Evolutionary conservation across 2,113 vertebrate species (phyloP), one percentile per base, ranked within the genome.

Genomic region (Seriola aureovittata): DNA sequence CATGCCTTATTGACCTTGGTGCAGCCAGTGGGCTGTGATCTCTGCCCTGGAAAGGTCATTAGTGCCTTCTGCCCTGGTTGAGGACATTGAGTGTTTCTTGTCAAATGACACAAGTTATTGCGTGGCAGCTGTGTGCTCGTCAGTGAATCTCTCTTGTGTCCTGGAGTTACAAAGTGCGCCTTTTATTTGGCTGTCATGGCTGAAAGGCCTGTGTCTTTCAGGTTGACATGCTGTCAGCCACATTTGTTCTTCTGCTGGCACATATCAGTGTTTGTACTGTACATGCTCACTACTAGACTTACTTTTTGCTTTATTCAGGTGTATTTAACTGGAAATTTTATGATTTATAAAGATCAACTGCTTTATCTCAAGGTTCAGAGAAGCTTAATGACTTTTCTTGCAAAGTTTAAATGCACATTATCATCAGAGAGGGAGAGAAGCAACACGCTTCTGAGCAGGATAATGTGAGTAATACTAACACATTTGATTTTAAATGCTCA

Each of bases 11-110:
- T 86, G 82, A 92, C 85, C 85, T 64, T 23, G 66, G 21, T 63
- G 76, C 75, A 82, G 71, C 68, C 81, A 55, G 32, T 32, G 38
- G 75, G 75, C 82, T 86, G 62, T 50, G 21, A 64, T 66, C 77
- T 60, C 59, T 67, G 76, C 69, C 69, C 81, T 83, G 86, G 52
- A 79, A 75, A 85, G 78, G 70, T 60, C 67, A 79, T 85, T 69
- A 75, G 46, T 48, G 59, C 73, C 38, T 25, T 44, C 75, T 62
- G 55, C 54, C 21, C 36, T 40, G 23, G 68, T 32, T 23, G 62
- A 83, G 64, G 52, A 72, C 16, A 29, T 79, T 54, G 44, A 17
- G 59, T 29, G 9, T 42, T 63, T 69, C 36, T 65, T 82, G 71
- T 87, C 40, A 69, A 59, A 59, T 82, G 82, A 71, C 65, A 72